Base-by-base conservation (phyloP, 2,797 vertebrate genomes). In the Myotis vivesi region DNA sequence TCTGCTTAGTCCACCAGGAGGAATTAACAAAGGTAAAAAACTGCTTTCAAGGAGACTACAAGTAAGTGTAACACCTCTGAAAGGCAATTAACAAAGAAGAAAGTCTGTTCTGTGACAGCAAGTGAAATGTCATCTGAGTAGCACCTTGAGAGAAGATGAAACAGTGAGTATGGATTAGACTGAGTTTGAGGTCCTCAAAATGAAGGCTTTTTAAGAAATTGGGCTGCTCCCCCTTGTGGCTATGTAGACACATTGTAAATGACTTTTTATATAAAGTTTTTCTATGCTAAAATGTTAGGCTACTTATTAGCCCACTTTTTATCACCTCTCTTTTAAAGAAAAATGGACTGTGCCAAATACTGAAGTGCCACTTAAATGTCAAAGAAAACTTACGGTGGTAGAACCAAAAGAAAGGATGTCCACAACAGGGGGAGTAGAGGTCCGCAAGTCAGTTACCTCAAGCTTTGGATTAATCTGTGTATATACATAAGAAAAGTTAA, bases 401-500 rank as follows among this genome's bases (percentile, higher is more conserved):
- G 96, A 96, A 83, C 97, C 69, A 69, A 97, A 94, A 15, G 97
- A 97, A 97, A 96, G 97, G 69, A 99, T 59, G 84, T 99, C 98
- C 51, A 98, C 86, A 92, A 99, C 97, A 25, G 97, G 97, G 0
- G 99, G 99, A 55, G 99, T 98, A 36, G 97, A 82, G 44, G 98
- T 98, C 97, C 97, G 98, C 20, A 97, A 98, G 97, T 99, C 98
- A n/a, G 98, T 96, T 69, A 99, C 97, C 75, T 98, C 98, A 84
- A 96, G 98, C 16, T 94, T 89, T 69, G 99, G 98, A 96, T 98
- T 98, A 93, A 99, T 98, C 99, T 99, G 98, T 94, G 91, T 82
- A 94, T 95, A 62, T 4, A 92, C 1, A 91, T 75, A 87, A 96
- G 93, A 84, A 88, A 92, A 83, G 6, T 81, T 82, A 92, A 57